Percentiles rank a stretch among this genome's conserved stretches.
phyloP scores from a whole-genome alignment of 2,888 invertebrate genomes.

The Euproctis similis region DNA sequence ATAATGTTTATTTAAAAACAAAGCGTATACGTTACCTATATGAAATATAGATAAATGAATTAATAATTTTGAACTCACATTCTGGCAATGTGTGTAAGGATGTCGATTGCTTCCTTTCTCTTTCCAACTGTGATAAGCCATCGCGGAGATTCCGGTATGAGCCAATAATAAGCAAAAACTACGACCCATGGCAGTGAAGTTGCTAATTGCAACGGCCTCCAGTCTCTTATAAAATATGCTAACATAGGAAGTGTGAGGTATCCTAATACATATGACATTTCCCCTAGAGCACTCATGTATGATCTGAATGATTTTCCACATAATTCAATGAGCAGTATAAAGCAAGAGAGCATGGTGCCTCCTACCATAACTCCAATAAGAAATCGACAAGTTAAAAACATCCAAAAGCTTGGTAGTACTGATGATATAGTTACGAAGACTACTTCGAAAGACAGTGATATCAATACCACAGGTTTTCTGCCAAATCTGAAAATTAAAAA shows the following conservation, averaged over 20 bases:
- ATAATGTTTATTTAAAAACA: too few relatives aligned
- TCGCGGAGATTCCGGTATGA: slow-evolving; percentile 86
- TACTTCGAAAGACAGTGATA: slow-evolving; percentile 73
- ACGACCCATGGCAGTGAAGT: slow-evolving; percentile 70
- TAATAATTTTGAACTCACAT: slow-evolving; percentile 31
- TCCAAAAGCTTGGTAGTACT: slow-evolving; percentile 73
- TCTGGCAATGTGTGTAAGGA: slow-evolving; percentile 80
- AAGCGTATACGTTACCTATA: too few relatives aligned
- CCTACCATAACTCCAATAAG: slow-evolving; percentile 77
- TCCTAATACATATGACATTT: slow-evolving; percentile 72
- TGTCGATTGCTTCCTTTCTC: slow-evolving; percentile 75
- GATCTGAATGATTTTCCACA: slow-evolving; percentile 74
- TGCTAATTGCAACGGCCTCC: slow-evolving; percentile 75
- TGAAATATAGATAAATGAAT: too few relatives aligned
- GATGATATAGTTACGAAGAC: slow-evolving; percentile 73
- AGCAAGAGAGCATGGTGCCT: slow-evolving; percentile 80
- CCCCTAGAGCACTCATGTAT: slow-evolving; percentile 71
- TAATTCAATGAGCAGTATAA: slow-evolving; percentile 78
- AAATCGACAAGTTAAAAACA: slow-evolving; percentile 76
- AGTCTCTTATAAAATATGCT: slow-evolving; percentile 76
- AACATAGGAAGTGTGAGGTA: slow-evolving; percentile 74
- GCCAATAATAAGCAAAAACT: slow-evolving; percentile 78
- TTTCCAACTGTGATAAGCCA: slow-evolving; percentile 83
- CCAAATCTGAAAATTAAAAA: slow-evolving; percentile 80
- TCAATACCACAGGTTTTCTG: slow-evolving; percentile 76